phyloP scores from a whole-genome alignment of 2,113 vertebrate species.

The Embiotoca jacksoni region DNA sequence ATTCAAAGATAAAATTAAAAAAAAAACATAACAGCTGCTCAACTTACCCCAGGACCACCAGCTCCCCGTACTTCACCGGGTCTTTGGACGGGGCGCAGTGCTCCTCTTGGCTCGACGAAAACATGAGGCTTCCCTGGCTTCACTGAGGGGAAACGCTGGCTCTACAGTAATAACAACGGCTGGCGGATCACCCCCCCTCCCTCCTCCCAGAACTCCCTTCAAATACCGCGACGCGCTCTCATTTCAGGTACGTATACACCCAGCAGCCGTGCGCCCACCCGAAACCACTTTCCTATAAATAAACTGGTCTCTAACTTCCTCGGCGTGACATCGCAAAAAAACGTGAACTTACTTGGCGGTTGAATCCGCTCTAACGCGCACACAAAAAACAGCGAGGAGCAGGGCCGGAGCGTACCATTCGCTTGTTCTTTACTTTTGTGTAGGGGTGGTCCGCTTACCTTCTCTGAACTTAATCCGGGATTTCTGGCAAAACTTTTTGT shows the following conservation, averaged over 20 bases:
- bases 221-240: conserved; percentile 58
- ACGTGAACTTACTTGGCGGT: conserved; percentile 79
- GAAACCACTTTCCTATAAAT: conserved; percentile 23
- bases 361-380: conserved; percentile 76
- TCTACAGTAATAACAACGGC: conserved; percentile 58
- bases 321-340: conserved; percentile 57
- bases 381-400: conserved; percentile 81
- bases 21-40: not conserved
- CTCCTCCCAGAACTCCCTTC: conserved; percentile 49
- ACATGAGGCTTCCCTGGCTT: conserved; percentile 88
- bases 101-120: conserved; percentile 93
- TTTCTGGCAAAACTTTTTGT: not conserved
- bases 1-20: too few relatives aligned
- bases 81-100: conserved; percentile 93
- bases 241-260: conserved; percentile 55
- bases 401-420: conserved; percentile 83
- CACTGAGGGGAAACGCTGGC: conserved; percentile 57
- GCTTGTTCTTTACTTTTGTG: conserved; percentile 67
- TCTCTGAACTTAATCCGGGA: not conserved
- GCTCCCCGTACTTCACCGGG: conserved; percentile 94
- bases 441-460: conserved; percentile 31
- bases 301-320: conserved; percentile 69
- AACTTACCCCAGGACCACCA: conserved; percentile 95
- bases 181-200: too few relatives aligned
- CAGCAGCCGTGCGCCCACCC: not conserved